Conservation (phyloP, 1,140 invertebrate species). For the Nixonia krombeini region DNA sequence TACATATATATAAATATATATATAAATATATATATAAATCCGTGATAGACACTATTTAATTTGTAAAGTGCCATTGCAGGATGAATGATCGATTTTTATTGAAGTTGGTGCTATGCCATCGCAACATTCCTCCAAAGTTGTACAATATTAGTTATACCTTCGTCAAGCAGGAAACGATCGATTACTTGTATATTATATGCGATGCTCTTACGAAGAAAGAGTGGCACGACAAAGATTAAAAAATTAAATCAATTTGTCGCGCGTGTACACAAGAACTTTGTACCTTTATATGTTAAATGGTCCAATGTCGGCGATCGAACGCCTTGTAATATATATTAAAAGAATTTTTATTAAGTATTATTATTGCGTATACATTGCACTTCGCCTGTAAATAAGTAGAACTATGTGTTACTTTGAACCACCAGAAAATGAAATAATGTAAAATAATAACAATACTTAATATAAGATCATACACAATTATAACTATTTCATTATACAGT, state of each 20-base stretch:
- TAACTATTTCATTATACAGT: constrained; percentile 66
- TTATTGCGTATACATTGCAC: constrained; percentile 69
- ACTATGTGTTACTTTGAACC: constrained; percentile 69
- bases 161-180: constrained; percentile 56
- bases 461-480: constrained; percentile 71
- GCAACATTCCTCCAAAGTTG: constrained; percentile 73
- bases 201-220: constrained; percentile 48
- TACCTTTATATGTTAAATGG: constrained; percentile 69
- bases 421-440: constrained; percentile 64
- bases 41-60: constrained; percentile 68
- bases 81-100: constrained; percentile 68
- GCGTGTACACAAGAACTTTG: constrained; percentile 62
- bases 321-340: constrained; percentile 58
- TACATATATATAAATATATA: constrained; percentile 40
- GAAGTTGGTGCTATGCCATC: constrained; percentile 72
- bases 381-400: constrained; percentile 70
- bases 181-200: constrained; percentile 66
- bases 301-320: constrained; percentile 53
- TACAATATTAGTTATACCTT: constrained; percentile 71
- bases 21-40: constrained; percentile 50
- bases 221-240: constrained; percentile 52
- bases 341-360: constrained; percentile 64
- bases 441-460: constrained; percentile 67
- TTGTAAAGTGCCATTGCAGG: constrained; percentile 72
- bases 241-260: constrained; percentile 27